Percentiles rank a stretch among this genome's conserved stretches.
phyloP scores from a whole-genome alignment of 2,113 vertebrate genomes.

The Indicator indicator region DNA sequence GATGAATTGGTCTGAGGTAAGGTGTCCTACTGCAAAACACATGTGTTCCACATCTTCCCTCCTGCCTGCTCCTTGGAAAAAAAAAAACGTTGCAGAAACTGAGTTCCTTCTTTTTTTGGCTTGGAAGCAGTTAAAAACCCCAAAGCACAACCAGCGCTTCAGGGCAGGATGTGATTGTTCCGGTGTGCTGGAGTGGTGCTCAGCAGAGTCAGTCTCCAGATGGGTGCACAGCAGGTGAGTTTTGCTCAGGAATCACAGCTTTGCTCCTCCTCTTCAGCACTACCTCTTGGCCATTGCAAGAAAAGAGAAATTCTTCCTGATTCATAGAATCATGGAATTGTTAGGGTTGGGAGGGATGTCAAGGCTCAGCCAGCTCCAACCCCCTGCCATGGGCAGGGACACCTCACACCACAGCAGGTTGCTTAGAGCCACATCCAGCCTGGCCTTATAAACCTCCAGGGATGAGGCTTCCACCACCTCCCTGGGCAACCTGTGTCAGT shows the following conservation, averaged over 20 bases:
- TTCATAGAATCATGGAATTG: no score
- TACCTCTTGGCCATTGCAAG: neutral
- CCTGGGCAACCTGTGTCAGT: no score
- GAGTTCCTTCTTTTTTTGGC: neutral
- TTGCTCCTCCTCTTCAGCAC: neutral
- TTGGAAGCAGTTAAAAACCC: neutral
- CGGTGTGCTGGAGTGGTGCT: accelerated
- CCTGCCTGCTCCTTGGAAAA: neutral
- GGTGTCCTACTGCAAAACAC: slow-evolving; percentile 1
- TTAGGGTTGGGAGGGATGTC: no score
- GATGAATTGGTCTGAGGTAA: slow-evolving; percentile 33
- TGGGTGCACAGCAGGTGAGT: neutral
- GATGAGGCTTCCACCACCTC: no score
- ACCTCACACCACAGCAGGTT: no score
- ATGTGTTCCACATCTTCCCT: neutral
- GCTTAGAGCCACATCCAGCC: no score
- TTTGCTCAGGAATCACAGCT: accelerated
- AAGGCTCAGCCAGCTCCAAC: no score
- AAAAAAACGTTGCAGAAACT: neutral
- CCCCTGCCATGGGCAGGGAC: no score
- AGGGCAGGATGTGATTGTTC: neutral
- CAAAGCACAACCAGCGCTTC: neutral
- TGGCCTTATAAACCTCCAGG: no score
- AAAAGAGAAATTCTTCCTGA: neutral
- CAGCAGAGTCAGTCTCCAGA: neutral